phyloP scores from a whole-genome alignment of 2,888 invertebrate genomes.

The Ormyrus nitidulus region DNA sequence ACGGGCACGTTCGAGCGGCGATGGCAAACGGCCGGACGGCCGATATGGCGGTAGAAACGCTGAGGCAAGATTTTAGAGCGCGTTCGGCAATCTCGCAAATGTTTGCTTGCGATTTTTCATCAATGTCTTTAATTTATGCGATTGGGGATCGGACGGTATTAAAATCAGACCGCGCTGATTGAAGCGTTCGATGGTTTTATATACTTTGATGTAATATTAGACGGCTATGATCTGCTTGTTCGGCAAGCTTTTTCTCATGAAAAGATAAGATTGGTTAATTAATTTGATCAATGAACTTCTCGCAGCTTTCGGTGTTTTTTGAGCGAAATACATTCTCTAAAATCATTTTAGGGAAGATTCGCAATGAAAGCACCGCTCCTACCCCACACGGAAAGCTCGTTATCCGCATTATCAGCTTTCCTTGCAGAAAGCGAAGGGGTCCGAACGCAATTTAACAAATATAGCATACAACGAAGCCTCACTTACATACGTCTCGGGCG shows the following conservation, averaged over 20 bases:
- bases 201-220: too few species aligned
- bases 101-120: conserved; percentile 23
- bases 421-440: not conserved
- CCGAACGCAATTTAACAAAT: conserved; percentile 37
- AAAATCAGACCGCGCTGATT: conserved; percentile 4
- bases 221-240: too few species aligned
- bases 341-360: too few species aligned
- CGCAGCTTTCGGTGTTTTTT: too few species aligned
- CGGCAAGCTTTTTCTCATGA: too few species aligned
- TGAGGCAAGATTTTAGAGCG: conserved; percentile 15
- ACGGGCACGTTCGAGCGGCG: not conserved
- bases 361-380: not conserved
- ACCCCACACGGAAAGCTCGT: not conserved
- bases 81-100: conserved; percentile 3
- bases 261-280: too few species aligned
- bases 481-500: not conserved
- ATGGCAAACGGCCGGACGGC: not conserved
- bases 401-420: conserved; percentile 15
- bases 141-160: not conserved
- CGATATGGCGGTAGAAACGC: not conserved
- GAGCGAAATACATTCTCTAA: too few species aligned
- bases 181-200: not conserved
- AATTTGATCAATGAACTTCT: too few species aligned
- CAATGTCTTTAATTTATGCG: not conserved
- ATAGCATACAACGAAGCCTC: conserved; percentile 6